phyloP scores from a whole-genome alignment of 2,797 vertebrate genomes.

The Sorex maritimensis region DNA sequence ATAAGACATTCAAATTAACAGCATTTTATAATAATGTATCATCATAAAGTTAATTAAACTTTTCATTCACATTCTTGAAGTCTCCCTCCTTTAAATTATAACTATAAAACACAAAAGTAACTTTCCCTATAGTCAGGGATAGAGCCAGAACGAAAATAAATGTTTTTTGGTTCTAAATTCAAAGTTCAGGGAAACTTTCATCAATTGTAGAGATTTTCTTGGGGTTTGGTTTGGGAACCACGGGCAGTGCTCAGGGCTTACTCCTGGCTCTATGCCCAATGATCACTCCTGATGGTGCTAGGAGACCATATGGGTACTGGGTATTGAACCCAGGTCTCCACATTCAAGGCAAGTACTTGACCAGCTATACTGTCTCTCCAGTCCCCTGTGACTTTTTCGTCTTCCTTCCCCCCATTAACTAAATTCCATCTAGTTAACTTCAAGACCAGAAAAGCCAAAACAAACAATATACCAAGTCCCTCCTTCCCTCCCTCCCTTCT shows the following conservation, averaged over 20 bases:
- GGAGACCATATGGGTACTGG: too few relatives aligned
- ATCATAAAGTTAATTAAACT: slow-evolving; percentile 68
- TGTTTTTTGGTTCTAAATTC: neutral
- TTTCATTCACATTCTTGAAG: slow-evolving; percentile 67
- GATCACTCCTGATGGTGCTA: too few relatives aligned
- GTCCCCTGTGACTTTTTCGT: too few relatives aligned
- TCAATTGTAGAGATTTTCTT: neutral
- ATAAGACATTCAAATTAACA: slow-evolving; percentile 74
- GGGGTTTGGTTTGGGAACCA: too few relatives aligned
- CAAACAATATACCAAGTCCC: neutral
- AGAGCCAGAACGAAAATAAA: slow-evolving; percentile 51
- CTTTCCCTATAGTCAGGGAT: slow-evolving; percentile 52
- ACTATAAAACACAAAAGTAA: slow-evolving; percentile 19
- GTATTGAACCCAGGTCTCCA: too few relatives aligned
- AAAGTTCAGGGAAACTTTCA: slow-evolving; percentile 54
- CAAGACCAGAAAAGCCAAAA: slow-evolving; percentile 40
- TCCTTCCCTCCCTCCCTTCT: neutral
- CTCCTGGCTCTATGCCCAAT: too few relatives aligned
- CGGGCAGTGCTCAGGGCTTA: too few relatives aligned
- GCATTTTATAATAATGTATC: slow-evolving; percentile 32
- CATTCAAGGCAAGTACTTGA: too few relatives aligned
- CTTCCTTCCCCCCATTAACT: slow-evolving; percentile 32
- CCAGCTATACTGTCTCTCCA: too few relatives aligned
- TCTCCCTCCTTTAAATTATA: slow-evolving; percentile 28
- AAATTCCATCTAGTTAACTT: slow-evolving; percentile 38